Base-by-base conservation (phyloP, 2,888 invertebrate genomes). In the Bombylius major region DNA sequence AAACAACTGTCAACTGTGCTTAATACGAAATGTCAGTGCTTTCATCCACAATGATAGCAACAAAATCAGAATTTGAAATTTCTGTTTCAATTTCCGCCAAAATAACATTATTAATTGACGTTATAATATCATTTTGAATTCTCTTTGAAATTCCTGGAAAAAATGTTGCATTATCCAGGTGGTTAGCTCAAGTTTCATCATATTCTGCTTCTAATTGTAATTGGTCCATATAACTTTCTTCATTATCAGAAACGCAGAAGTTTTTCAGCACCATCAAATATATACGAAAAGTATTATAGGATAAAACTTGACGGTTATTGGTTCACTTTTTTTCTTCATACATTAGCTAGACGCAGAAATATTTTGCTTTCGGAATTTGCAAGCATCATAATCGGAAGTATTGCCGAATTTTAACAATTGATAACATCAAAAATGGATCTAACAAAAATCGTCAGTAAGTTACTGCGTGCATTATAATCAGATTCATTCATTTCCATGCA, bases 21-120 rank as follows among this genome's bases (percentile, higher is more conserved):
- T 56, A 52, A 47, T 61, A 58, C n/a, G 58, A 59, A 8, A 64
- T 56, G 52, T 67, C 64, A 14, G 64, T 60, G 23, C 65, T 63
- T 62, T 66, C 69, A 56, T 69, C 67, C 31, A 60, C 61, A 57
- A 65, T 62, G 9, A 69, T 58, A 32, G 66, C 62, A 36, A 66
- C 31, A 57, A 55, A 65, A 42, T 60, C 50, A 7, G 59, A 54
- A 23, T 55, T 46, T 12, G 55, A 48, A 39, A 69, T 65, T 62
- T 68, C 64, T 39, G 52, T 55, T 12, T 46, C 48, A 46, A 69
- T 64, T 58, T 64, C 59, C 1, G 5, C 11, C 11, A 31, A 7
- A 23, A 47, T 47, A 47, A 47, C 23, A 47, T 12, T 31, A 14
- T 14, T 32, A 9, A 31, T 32, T 9, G 31, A 31, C 4, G 14